Evolutionary conservation across 1,140 invertebrate species (phyloP), one percentile per base, ranked within the genome.

Genomic region (Heliconius eleuchia): DNA sequence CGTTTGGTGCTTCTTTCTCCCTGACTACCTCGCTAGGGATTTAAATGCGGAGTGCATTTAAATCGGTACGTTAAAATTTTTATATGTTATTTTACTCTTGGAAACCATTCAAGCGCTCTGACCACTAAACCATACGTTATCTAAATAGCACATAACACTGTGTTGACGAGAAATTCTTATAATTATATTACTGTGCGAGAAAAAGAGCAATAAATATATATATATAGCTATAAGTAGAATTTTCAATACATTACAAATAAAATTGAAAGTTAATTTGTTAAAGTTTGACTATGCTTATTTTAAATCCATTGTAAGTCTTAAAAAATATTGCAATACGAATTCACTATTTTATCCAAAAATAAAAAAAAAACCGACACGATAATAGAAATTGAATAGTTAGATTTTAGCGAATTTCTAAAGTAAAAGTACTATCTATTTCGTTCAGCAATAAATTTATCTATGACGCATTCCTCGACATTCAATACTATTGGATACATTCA

Each of bases 361-460:
- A 34, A 34, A 66, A 66, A 66, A 66, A 66, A n/a, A 37, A 19
- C n/a, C 7, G 37, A 71, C 19, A 71, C n/a, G 34, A 39, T 34
- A 71, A 39, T 71, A 39, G 37, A 34, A 71, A 71, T 71, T 71
- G 71, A 71, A 71, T 37, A 71, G 34, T 37, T 76, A 76, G 75
- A 71, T 76, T 76, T 76, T 71, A 60, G 23, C 73, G 30, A 74
- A 73, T 80, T 78, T 71, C 66, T 79, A 78, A 76, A 80, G 84
- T 83, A 82, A 80, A 82, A 81, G 79, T 81, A 71, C 78, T 71
- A 76, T 57, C 77, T 77, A 55, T 82, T 79, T 85, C 82, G 80
- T 82, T 85, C 52, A 72, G 18, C 57, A 76, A 73, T 76, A 70
- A 73, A 42, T 42, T 73, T 52, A 52, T 37, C 23, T 75, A 52